Percentiles rank a stretch among this genome's conserved stretches.
These are phyloP conservation scores for Augochlora pura DNA, from an alignment of 1,140 invertebrate genomes.

Conservation along the genomic window DNA sequence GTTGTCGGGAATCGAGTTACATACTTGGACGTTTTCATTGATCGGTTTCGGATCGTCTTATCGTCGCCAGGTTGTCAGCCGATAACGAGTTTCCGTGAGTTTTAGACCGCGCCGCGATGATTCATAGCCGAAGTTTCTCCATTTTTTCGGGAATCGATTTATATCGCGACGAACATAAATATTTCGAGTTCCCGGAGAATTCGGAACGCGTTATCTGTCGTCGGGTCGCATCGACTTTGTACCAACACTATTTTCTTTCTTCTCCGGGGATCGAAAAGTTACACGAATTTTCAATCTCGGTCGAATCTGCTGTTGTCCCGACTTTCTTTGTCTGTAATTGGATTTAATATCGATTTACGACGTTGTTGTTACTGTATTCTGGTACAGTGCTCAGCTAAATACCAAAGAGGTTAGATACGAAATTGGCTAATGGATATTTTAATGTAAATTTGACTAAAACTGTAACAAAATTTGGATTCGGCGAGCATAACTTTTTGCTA, in stretches of 20 bases:
- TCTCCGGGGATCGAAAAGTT: not conserved
- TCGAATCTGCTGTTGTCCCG: not conserved
- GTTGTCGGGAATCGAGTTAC: not conserved
- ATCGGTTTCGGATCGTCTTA: conserved; percentile 33
- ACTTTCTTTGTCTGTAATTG: no score
- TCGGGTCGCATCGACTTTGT: not conserved
- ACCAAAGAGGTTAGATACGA: no score
- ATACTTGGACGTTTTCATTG: conserved; percentile 25
- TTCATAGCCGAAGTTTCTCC: conserved; percentile 12
- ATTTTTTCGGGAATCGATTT: not conserved
- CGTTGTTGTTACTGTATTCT: no score
- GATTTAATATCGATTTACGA: no score
- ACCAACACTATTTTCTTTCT: no score
- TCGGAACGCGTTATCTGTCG: not conserved
- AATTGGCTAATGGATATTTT: no score
- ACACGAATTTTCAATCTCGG: not conserved
- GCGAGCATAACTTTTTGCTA: no score
- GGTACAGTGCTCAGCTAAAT: no score
- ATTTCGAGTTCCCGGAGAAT: not conserved
- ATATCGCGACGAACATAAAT: not conserved
- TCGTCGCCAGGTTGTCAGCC: conserved; percentile 16
- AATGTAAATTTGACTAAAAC: no score
- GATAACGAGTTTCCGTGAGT: conserved; percentile 41
- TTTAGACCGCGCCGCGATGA: conserved; percentile 21
- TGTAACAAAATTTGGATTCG: no score